Percentiles rank a stretch among this genome's conserved stretches.
phyloP scores from a whole-genome alignment of 2,888 invertebrate genomes.

The Brenthis daphne region DNA sequence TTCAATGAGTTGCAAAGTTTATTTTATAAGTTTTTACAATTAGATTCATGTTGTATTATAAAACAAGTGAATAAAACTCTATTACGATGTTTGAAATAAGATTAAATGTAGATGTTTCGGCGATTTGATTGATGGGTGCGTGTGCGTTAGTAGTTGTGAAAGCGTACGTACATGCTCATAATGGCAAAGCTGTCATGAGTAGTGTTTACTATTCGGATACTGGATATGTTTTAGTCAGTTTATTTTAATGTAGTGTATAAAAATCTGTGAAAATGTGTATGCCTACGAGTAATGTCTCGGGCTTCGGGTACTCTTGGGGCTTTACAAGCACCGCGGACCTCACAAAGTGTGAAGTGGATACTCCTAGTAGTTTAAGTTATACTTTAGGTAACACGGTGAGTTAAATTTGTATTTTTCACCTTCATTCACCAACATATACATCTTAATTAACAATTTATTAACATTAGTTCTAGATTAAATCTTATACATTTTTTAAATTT shows the following conservation, averaged over 20 bases:
- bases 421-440: background rate
- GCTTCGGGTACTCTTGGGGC: conserved; percentile 80
- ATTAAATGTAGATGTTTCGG: conserved; percentile 52
- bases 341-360: conserved; percentile 77
- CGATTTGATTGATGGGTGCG: conserved; percentile 70
- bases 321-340: conserved; percentile 77
- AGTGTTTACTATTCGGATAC: conserved; percentile 76
- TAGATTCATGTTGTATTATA: conserved; percentile 44
- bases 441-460: background rate
- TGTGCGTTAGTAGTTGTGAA: conserved; percentile 77
- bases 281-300: conserved; percentile 80
- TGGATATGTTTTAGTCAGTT: conserved; percentile 72
- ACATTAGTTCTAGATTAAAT: background rate
- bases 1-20: conserved; percentile 62
- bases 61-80: conserved; percentile 40
- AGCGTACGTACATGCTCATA: conserved; percentile 77
- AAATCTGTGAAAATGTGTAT: conserved; percentile 75
- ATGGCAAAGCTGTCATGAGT: conserved; percentile 79
- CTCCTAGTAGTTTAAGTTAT: conserved; percentile 77
- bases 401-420: conserved; percentile 23
- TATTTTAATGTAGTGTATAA: conserved; percentile 62
- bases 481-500: background rate
- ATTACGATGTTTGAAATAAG: conserved; percentile 35
- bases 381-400: conserved; percentile 78
- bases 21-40: conserved; percentile 45